Base-by-base conservation (phyloP, 2,113 vertebrate species). In the Cygnus buccinator region DNA sequence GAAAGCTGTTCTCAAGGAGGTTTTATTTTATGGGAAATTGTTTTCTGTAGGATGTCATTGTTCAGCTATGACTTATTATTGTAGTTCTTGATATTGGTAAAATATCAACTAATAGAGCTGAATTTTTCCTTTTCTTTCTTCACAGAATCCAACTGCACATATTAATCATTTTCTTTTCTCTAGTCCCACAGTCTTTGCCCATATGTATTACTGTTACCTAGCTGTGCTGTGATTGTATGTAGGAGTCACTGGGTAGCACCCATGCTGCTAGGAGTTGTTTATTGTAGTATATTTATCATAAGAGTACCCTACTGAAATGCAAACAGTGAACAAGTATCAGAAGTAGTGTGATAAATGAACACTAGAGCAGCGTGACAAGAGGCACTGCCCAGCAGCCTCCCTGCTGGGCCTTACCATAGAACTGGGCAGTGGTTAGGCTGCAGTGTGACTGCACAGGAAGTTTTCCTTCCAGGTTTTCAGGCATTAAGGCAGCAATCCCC, bases 161-260 rank as follows among this genome's bases (percentile, higher is more conserved):
- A 65, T n/a, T 35, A 33, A 75, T 44, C 18, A 33, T 23, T 39
- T 63, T 11, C 44, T 54, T 22, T 33, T 48, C 85, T 67, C 39
- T 79, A 55, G 52, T 52, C 66, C 52, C 22, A 11, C 13, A 28
- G 46, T 3, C 0, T 2, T 50, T 50, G 31, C n/a, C 61, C 17
- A 0, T 1, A 2, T 19, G 43, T 31, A 5, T 6, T 21, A 3
- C 19, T 5, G 7, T 37, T 33, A 23, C 5, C 6, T 6, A 25
- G 57, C 79, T 43, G 25, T 17, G 39, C 61, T 39, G 59, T 2
- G 9, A 22, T 26, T 29, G 10, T 1, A 5, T 14, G 13, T 1
- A 28, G 39, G 63, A 81, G 71, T 52, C 70, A 3, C 25, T 5
- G 50, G 22, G 29, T 26, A 21, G 63, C 46, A 29, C 37, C 19